Conservation (phyloP, 2,888 invertebrate species). For the Lepeophtheirus nordmannii region DNA sequence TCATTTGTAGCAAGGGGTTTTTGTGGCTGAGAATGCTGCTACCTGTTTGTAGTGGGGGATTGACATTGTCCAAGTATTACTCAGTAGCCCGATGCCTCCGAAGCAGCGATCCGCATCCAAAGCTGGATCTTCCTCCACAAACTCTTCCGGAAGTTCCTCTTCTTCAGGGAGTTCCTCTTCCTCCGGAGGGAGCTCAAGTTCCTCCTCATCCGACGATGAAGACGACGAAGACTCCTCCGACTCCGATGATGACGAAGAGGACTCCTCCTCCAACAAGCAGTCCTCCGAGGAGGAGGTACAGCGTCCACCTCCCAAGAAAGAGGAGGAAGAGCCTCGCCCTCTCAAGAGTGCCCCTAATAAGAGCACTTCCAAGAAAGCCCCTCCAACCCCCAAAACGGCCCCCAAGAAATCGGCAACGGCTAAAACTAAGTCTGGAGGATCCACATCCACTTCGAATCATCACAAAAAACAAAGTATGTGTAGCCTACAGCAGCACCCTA, state of each 20-base stretch:
- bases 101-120: slow-evolving; percentile 3
- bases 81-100: neutral
- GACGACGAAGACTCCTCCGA: slow-evolving; percentile 28
- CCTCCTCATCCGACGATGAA: slow-evolving; percentile 30
- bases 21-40: neutral
- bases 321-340: neutral
- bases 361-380: neutral
- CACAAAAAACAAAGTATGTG: neutral
- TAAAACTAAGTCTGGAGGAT: slow-evolving; percentile 13
- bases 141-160: slow-evolving; percentile 28
- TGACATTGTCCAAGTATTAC: neutral
- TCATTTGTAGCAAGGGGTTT: no score
- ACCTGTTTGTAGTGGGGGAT: neutral
- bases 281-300: neutral
- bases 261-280: slow-evolving; percentile 16
- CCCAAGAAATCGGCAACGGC: slow-evolving; percentile 25
- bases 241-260: slow-evolving; percentile 31
- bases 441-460: neutral
- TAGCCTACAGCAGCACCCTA: neutral
- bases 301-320: slow-evolving; percentile 21
- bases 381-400: slow-evolving; percentile 3
- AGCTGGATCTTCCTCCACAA: neutral
- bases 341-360: neutral
- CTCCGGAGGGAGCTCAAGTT: slow-evolving; percentile 32
- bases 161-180: slow-evolving; percentile 34